Percentiles rank a stretch among this genome's conserved stretches.
Conservation (phyloP, 2,888 invertebrate genomes). For the Ophion slaviceki region DNA sequence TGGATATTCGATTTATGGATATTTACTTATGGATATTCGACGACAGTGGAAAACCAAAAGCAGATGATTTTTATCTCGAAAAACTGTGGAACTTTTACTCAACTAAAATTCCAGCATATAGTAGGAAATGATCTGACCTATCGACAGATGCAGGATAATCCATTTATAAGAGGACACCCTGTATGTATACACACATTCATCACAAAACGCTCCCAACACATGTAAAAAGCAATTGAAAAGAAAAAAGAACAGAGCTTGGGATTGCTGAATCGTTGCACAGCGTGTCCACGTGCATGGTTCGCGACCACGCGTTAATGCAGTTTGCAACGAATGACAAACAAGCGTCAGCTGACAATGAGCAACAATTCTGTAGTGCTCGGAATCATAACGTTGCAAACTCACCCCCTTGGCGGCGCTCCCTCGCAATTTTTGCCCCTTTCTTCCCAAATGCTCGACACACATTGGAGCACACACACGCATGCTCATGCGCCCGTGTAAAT, state of each 20-base stretch:
- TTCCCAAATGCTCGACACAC: neutral
- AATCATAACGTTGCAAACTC: slow-evolving; percentile 24
- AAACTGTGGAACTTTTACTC: too few relatives aligned
- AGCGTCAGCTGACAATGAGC: slow-evolving; percentile 71
- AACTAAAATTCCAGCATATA: too few relatives aligned
- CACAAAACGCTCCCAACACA: too few relatives aligned
- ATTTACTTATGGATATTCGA: too few relatives aligned
- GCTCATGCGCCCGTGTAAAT: neutral
- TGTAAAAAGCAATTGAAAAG: slow-evolving; percentile 36
- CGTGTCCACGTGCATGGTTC: slow-evolving; percentile 34
- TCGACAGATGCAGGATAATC: too few relatives aligned
- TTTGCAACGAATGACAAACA: slow-evolving; percentile 78
- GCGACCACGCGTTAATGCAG: slow-evolving; percentile 71
- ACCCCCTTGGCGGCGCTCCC: slow-evolving; percentile 5
- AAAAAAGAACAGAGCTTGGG: too few relatives aligned
- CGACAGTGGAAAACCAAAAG: too few relatives aligned
- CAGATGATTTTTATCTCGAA: too few relatives aligned
- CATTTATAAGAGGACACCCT: too few relatives aligned
- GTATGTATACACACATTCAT: too few relatives aligned
- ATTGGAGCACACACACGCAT: neutral
- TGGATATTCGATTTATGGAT: too few relatives aligned
- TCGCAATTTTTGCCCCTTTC: neutral
- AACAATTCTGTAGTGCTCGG: slow-evolving; percentile 39
- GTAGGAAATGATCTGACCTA: too few relatives aligned
- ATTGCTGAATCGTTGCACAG: neutral